Percentiles rank a stretch among this genome's conserved stretches.
These are phyloP conservation scores for Octopus sinensis DNA, from an alignment of 1,140 invertebrate species.

Conservation along the genomic window DNA sequence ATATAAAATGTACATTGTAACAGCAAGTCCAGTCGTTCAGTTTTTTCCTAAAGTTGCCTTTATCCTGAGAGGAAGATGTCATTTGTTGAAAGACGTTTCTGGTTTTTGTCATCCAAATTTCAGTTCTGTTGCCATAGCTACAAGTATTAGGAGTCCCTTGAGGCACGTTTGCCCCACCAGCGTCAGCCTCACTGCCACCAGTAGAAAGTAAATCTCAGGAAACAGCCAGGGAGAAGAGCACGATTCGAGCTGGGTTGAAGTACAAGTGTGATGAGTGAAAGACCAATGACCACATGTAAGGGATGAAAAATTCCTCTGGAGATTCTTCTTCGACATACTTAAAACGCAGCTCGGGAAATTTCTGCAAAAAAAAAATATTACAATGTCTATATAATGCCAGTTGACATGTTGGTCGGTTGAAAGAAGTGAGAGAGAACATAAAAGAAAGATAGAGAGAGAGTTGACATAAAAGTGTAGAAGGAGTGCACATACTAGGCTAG, in stretches of 20 bases:
- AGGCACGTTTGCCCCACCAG: background rate
- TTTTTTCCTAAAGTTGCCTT: too few relatives aligned
- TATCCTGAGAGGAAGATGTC: too few relatives aligned
- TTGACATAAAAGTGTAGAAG: too few relatives aligned
- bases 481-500: too few relatives aligned
- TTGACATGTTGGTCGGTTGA: too few relatives aligned
- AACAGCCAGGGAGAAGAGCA: constrained; percentile 49
- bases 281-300: constrained; percentile 94
- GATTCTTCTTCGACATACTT: constrained; percentile 98
- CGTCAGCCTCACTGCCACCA: background rate
- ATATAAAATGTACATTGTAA: too few relatives aligned
- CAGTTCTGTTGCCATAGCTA: background rate
- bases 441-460: too few relatives aligned
- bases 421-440: too few relatives aligned
- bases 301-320: constrained; percentile 98
- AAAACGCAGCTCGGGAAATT: constrained; percentile 98
- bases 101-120: too few relatives aligned
- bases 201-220: constrained; percentile 17
- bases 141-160: background rate
- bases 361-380: constrained; percentile 64
- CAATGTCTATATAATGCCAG: too few relatives aligned
- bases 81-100: too few relatives aligned
- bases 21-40: too few relatives aligned
- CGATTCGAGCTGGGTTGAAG: constrained; percentile 53
- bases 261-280: constrained; percentile 55